Base-by-base conservation (phyloP, 2,888 invertebrate species). In the Eupithecia subumbrata region DNA sequence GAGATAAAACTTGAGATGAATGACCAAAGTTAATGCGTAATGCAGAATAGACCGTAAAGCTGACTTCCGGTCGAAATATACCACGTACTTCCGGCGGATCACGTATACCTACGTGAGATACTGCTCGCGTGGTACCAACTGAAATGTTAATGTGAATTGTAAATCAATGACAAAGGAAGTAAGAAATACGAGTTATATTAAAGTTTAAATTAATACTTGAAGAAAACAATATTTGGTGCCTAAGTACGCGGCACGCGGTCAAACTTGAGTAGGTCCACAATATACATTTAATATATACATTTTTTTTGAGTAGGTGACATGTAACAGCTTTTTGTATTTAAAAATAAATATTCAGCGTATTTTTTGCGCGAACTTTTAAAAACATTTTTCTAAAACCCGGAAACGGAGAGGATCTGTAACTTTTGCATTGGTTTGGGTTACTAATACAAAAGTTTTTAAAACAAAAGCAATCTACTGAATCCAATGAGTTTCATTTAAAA, bases 21-120 rank as follows among this genome's bases (percentile, higher is more conserved):
- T 68, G 76, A 34, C 71, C 52, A 71, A 76, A 73, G 73, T 73
- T 71, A 68, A 73, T 52, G 68, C 30, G 71, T 71, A 71, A 69
- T 68, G 71, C 76, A 74, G 73, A 56, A 5, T 56, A 64, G 16
- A 73, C 68, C 71, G 63, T 72, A 73, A 76, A 73, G 63, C 60
- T 52, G 60, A 64, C 43, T 69, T 70, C 69, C 63, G 52, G 68
- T 25, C 5, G 18, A 56, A 40, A 69, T 63, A 9, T 22, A 67
- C 60, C 48, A 71, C 71, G 69, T 56, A 22, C 56, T 56, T 73
- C 70, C 66, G 71, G 64, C 34, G 48, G 71, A 73, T 63, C 64
- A 73, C 68, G 71, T 76, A 52, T 48, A n/a, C n/a, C n/a, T n/a
- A 2, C 30, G 37, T 34, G 37, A 63, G 52, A 69, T 72, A 63